Conservation (phyloP, 2,797 vertebrate species). For the Semotilus atromaculatus region DNA sequence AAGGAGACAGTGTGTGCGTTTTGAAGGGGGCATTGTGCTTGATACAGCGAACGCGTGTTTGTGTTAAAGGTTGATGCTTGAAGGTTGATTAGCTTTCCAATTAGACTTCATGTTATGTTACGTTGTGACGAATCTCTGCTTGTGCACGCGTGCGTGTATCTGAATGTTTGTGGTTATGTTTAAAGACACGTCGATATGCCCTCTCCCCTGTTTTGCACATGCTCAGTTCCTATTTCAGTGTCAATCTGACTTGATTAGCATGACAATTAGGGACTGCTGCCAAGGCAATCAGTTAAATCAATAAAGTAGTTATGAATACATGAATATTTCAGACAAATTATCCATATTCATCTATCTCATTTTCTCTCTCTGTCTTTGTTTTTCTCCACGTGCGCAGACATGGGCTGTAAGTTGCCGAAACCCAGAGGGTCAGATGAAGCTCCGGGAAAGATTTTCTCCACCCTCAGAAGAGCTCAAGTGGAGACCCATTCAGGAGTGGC, state of each 20-base stretch:
- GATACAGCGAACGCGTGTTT: constrained; percentile 21
- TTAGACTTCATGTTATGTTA: constrained; percentile 48
- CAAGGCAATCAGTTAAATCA: constrained; percentile 54
- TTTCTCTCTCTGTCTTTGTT: constrained; percentile 33
- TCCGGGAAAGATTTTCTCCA: constrained; percentile 96
- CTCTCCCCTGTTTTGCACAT: constrained; percentile 42
- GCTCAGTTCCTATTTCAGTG: constrained; percentile 41
- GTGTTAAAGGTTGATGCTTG: constrained; percentile 40
- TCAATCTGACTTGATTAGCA: constrained; percentile 51
- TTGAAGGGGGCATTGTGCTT: constrained; percentile 21
- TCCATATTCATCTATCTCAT: constrained; percentile 42
- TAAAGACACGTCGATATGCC: neutral
- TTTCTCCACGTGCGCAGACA: constrained; percentile 65
- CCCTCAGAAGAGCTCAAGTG: constrained; percentile 91
- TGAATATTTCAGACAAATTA: constrained; percentile 53
- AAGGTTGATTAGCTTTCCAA: constrained; percentile 57
- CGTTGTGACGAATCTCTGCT: constrained; percentile 31
- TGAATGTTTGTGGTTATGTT: constrained; percentile 27
- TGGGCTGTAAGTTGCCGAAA: constrained; percentile 95
- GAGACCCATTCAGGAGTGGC: constrained; percentile 91
- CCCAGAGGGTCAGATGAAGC: constrained; percentile 83
- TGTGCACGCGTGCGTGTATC: constrained; percentile 2
- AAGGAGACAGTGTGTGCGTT: constrained; percentile 33
- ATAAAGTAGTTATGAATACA: constrained; percentile 51
- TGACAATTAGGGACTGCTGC: constrained; percentile 51